A percentile compares a stretch with the other conserved stretches of the same genome.
Evolutionary conservation across 2,113 vertebrate species (phyloP).

Genomic region (Leucoraja erinaceus): DNA sequence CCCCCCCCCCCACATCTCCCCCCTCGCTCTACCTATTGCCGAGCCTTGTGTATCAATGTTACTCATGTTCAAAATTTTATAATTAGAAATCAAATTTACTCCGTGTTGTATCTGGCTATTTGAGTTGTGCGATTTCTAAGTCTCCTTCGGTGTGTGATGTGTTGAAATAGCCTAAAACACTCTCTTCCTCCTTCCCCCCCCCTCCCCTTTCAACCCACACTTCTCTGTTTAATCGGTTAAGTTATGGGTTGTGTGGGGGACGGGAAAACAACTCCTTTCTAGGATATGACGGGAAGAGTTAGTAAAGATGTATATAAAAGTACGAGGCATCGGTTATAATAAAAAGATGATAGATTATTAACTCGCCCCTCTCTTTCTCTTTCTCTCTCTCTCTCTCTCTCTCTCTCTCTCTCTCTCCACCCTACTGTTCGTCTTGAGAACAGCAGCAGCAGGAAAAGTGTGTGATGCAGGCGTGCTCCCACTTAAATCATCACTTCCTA

Average conservation of each 20-base stretch:
- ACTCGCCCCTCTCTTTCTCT: constrained; percentile 42
- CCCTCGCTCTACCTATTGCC: too few relatives aligned
- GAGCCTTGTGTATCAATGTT: too few relatives aligned
- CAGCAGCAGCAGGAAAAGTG: constrained; percentile 44
- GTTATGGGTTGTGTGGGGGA: background rate
- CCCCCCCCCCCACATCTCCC: background rate
- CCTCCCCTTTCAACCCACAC: too few relatives aligned
- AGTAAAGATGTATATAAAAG: background rate
- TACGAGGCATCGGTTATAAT: background rate
- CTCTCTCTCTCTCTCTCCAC: constrained; percentile 7
- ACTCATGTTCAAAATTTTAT: too few relatives aligned
- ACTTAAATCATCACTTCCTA: constrained; percentile 34
- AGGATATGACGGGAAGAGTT: background rate
- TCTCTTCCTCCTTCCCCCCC: background rate
- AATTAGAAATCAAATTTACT: too few relatives aligned
- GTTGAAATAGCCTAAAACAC: background rate
- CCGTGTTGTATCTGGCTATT: too few relatives aligned
- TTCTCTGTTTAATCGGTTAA: background rate
- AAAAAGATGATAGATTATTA: constrained; percentile 38
- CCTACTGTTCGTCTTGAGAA: constrained; percentile 45
- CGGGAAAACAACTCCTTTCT: background rate
- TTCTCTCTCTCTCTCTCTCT: background rate
- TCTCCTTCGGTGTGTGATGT: background rate
- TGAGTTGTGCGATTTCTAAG: too few relatives aligned
- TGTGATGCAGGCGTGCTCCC: constrained; percentile 43